Base-by-base conservation (phyloP, 2,888 invertebrate genomes). In the Coleophora deauratella region DNA sequence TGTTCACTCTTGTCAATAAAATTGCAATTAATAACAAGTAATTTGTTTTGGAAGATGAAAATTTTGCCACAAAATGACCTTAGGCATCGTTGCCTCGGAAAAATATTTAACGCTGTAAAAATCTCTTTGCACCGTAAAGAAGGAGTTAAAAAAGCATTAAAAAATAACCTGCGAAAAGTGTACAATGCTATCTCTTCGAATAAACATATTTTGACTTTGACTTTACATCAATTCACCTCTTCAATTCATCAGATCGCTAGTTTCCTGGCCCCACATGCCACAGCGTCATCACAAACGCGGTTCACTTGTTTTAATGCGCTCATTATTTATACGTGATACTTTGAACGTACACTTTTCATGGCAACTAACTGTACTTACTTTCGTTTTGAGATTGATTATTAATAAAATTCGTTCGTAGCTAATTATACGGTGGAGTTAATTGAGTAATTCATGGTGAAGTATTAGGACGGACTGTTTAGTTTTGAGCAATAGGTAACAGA, bases 321-420 rank as follows among this genome's bases (percentile, higher is more conserved):
- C 74, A 80, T 82, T 79, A 78, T 73, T 80, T 81, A 77, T 77
- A 72, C 62, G 63, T 56, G 52, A 52, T 61, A 65, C 66, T 62
- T 59, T 58, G 52, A 55, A 59, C 50, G 60, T 66, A 63, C 64
- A 64, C 66, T 61, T 67, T 69, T 72, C 66, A 61, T 59, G 66
- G 68, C 66, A 46, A 49, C 67, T 78, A 77, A 74, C 78, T 55
- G 75, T 73, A 79, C 81, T 81, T 73, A 79, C 81, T 81, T 80
- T 80, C 78, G 54, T 68, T 69, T 58, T 55, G 56, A 75, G 78
- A 81, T 82, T 79, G 79, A 79, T 80, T 80, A 80, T 76, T 72
- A 68, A 72, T 67, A 58, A 72, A n/a, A 69, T 71, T 69, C 66
- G 66, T 72, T 66, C 60, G 57, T 56, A 66, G 61, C 71, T 79